Evolutionary conservation across 2,888 invertebrate genomes (phyloP), one percentile per base, ranked within the genome.

Genomic region (Palloptera scutellata): DNA sequence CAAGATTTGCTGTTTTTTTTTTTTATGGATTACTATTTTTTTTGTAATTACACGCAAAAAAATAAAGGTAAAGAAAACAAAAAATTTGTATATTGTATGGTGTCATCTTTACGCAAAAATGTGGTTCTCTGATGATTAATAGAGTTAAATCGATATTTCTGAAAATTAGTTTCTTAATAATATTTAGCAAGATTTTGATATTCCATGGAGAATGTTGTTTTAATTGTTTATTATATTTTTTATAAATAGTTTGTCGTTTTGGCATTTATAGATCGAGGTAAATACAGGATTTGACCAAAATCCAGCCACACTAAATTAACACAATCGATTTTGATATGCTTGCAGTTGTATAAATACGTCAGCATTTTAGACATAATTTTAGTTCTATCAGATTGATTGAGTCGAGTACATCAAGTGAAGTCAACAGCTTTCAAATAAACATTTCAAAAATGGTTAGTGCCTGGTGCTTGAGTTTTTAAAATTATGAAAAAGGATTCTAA

Each of bases 301-400:
- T n/a, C n/a, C n/a, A n/a, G n/a, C n/a, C 20, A 19, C 30, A 40
- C 19, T 9, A 30, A 57, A 57, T 54, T 54, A 54, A 15, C 54
- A 54, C 15, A 19, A 10, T 15, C 12, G 40, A 30, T 30, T 30
- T 30, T 4, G 6, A 41, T 15, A 41, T 57, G 11, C 20, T 57
- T 57, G 13, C 4, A 57, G 12, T 53, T 9, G 15, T 78, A 78
- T 78, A 78, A 78, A 78, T 78, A 78, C 66, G 73, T 68, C 72
- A 64, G 72, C 67, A 66, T 62, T 62, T 59, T 20, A 55, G 13
- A 62, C 40, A 42, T 52, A 61, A 12, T 66, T 72, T 78, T 75
- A 78, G 78, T 78, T 74, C 68, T 73, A 71, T 58, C 65, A 70
- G 30, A 68, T 71, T 70, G 72, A 74, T 73, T 69, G 74, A 73